Percentiles rank a stretch among this genome's conserved stretches.
These are phyloP conservation scores for Nibea coibor DNA, from an alignment of 2,113 vertebrate species.

Conservation along the genomic window DNA sequence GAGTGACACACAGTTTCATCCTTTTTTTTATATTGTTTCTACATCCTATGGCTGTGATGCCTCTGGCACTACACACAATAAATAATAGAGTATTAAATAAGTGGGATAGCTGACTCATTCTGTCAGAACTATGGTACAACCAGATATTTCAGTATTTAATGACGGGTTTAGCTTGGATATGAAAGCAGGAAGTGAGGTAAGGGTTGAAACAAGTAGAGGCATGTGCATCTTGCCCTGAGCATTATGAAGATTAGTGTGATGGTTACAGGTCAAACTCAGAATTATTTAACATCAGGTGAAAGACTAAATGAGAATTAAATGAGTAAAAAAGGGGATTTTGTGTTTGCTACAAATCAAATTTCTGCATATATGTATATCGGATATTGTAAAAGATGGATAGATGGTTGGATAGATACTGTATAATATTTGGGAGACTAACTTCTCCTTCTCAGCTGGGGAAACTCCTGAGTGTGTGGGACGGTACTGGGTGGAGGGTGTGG, in stretches of 20 bases:
- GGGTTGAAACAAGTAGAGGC: background rate
- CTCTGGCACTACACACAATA: background rate
- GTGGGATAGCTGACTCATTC: slow-evolving; percentile 14
- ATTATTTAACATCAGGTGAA: background rate
- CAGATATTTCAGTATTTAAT: background rate
- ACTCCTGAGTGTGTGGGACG: background rate
- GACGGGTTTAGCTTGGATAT: background rate
- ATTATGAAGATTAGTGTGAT: background rate
- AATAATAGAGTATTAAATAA: background rate
- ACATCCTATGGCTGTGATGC: background rate
- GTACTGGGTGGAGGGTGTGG: background rate
- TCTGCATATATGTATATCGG: background rate
- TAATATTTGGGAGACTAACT: no score
- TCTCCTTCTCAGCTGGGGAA: background rate
- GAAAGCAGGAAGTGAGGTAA: background rate
- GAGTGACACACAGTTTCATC: slow-evolving; percentile 35
- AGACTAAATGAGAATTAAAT: background rate
- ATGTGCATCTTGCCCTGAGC: background rate
- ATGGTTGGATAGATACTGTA: no score
- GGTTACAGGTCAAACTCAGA: no score
- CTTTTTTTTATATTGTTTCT: background rate
- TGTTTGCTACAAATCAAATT: background rate
- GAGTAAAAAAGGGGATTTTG: background rate
- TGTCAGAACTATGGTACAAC: no score
- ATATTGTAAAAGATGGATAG: no score